Conservation (phyloP, 2,888 invertebrate species). For the Tipula helvola region DNA sequence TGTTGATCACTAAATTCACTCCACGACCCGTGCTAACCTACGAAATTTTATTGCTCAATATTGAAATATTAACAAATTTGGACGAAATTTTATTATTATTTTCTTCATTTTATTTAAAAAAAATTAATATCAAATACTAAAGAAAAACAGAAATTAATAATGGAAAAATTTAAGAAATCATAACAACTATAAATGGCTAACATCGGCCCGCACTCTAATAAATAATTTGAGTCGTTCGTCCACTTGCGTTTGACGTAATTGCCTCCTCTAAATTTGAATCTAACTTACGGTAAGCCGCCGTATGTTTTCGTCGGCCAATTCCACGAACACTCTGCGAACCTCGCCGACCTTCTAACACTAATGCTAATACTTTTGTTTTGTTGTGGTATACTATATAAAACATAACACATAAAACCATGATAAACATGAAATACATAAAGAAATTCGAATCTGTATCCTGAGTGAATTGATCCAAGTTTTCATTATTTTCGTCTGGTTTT, state of each 20-base stretch:
- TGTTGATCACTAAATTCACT: too few species aligned
- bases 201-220: slow-evolving; percentile 16
- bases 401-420: slow-evolving; percentile 45
- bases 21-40: too few species aligned
- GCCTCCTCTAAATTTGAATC: slow-evolving; percentile 56
- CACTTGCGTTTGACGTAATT: slow-evolving; percentile 38
- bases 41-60: background rate
- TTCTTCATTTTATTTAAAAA: background rate
- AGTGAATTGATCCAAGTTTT: slow-evolving; percentile 20
- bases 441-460: slow-evolving; percentile 49
- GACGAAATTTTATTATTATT: background rate
- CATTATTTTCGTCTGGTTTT: background rate
- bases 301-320: slow-evolving; percentile 42
- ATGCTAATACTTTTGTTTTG: slow-evolving; percentile 55
- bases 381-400: slow-evolving; percentile 50
- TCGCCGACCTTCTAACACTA: slow-evolving; percentile 46
- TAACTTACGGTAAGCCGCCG: slow-evolving; percentile 50
- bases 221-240: slow-evolving; percentile 22
- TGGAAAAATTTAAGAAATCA: background rate
- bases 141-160: background rate
- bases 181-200: background rate
- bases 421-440: slow-evolving; percentile 52
- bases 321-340: slow-evolving; percentile 19
- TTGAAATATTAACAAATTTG: background rate
- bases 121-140: background rate